A percentile compares a stretch with the other conserved stretches of the same genome.
Evolutionary conservation across 2,888 invertebrate species (phyloP).

Genomic region (Campoletis raptor): DNA sequence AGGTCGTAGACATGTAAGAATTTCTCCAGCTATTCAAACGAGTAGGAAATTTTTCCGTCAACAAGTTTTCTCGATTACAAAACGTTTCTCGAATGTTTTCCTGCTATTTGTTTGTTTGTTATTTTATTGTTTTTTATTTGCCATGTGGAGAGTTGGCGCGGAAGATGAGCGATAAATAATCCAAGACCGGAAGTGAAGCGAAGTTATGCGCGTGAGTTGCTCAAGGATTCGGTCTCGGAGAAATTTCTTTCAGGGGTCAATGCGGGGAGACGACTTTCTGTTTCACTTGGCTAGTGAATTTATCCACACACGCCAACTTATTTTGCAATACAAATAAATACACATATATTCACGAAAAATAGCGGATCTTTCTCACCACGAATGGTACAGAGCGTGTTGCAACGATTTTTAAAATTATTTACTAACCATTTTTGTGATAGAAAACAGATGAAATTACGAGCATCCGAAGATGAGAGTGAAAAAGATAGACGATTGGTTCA

Average conservation of each 20-base stretch:
- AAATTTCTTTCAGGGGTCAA: conserved; percentile 68
- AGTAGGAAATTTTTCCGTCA: neutral
- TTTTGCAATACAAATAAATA: conserved; percentile 14
- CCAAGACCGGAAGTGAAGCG: conserved; percentile 49
- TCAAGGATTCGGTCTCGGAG: conserved; percentile 58
- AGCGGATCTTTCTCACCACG: neutral
- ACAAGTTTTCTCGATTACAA: neutral
- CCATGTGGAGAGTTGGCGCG: neutral
- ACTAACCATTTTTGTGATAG: neutral
- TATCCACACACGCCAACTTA: neutral
- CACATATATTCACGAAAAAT: neutral
- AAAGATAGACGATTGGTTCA: conserved; percentile 11
- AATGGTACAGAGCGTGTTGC: neutral
- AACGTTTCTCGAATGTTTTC: neutral
- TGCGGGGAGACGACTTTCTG: conserved; percentile 65
- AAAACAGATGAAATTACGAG: neutral
- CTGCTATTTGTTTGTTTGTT: neutral
- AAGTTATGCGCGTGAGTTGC: conserved; percentile 46
- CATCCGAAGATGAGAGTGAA: neutral
- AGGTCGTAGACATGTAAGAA: neutral
- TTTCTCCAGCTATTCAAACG: neutral
- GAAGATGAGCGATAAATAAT: conserved; percentile 49
- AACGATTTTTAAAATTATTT: neutral
- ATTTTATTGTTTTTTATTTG: neutral
- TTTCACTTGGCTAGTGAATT: conserved; percentile 60